Base-by-base conservation (phyloP, 2,797 vertebrate genomes). In the Pelochelys cantorii region DNA sequence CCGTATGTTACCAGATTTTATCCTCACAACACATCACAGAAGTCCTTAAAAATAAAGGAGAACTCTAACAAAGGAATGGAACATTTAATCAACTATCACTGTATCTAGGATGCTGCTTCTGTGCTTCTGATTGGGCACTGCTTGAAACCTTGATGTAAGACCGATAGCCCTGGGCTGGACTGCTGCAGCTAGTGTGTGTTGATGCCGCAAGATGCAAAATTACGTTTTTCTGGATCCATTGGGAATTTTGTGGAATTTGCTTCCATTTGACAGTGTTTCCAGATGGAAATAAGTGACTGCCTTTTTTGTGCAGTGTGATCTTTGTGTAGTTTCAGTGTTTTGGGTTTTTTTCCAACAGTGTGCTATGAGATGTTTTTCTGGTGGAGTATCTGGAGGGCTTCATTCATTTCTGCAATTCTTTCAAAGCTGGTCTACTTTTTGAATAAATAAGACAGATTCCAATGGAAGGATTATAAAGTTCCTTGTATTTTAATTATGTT, bases 211-310 rank as follows among this genome's bases (percentile, higher is more conserved):
- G 96, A 84, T 62, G 91, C 88, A 86, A n/a, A 95, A 59, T 60
- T 3, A 87, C 93, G 9, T 95, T 91, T 48, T 93, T 88, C 54
- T 9, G 60, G n/a, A 57, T 90, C 96, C 88, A 31, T 6, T 90
- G 97, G 97, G 97, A 95, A 92, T 97, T 97, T 56, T 54, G 85
- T 90, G 97, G 97, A 85, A 95, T 98, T 97, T 94, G 86, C 95
- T 95, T 93, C 94, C 89, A 9, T 93, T 74, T 97, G 96, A 96
- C 97, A 81, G 20, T 15, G 54, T 98, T 98, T 97, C 97, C 98
- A 98, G 97, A 98, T 97, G 97, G 96, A 87, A 89, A 86, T 94
- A 42, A 96, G 94, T 90, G 88, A 81, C 83, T 79, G 54, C 37
- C 92, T 79, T 79, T 31, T 79, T 90, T 90, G 78, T 1, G 2